Percentiles rank a stretch among this genome's conserved stretches.
Conservation (phyloP, 2,888 invertebrate genomes). For the Eupithecia dodoneata region DNA sequence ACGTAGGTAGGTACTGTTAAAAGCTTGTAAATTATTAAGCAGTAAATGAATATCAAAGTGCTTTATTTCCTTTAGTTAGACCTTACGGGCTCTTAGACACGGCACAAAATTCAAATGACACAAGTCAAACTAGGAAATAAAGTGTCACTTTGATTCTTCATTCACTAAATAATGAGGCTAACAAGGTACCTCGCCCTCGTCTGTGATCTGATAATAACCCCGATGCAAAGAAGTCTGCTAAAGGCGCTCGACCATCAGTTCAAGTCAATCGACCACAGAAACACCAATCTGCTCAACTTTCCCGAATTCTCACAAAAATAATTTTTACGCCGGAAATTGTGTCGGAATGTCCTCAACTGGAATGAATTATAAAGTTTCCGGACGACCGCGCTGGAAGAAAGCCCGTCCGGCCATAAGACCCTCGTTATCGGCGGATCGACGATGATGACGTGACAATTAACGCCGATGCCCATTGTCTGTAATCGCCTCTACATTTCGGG, state of each 20-base stretch:
- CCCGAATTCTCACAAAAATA: constrained; percentile 28
- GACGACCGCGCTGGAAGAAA: constrained; percentile 35
- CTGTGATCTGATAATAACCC: background rate
- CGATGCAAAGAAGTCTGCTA: background rate
- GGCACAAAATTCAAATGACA: too few relatives aligned
- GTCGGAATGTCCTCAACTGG: constrained; percentile 38
- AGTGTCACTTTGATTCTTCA: too few relatives aligned
- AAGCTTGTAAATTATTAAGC: too few relatives aligned
- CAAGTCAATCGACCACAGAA: constrained; percentile 11
- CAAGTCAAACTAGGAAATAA: too few relatives aligned
- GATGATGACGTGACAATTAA: constrained; percentile 36
- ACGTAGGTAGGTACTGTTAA: too few relatives aligned
- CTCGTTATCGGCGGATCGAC: constrained; percentile 35
- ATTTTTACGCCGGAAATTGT: constrained; percentile 37
- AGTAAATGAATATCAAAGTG: too few relatives aligned
- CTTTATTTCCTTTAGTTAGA: too few relatives aligned
- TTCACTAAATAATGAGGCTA: too few relatives aligned
- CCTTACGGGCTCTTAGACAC: too few relatives aligned
- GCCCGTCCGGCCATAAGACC: constrained; percentile 27
- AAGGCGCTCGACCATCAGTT: background rate
- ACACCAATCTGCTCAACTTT: constrained; percentile 18
- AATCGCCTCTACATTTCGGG: constrained; percentile 30
- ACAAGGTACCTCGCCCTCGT: background rate
- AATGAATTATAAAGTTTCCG: constrained; percentile 42
- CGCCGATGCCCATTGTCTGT: constrained; percentile 32